Base-by-base conservation (phyloP, 2,113 vertebrate genomes). In the Amblyopsis rosae region DNA sequence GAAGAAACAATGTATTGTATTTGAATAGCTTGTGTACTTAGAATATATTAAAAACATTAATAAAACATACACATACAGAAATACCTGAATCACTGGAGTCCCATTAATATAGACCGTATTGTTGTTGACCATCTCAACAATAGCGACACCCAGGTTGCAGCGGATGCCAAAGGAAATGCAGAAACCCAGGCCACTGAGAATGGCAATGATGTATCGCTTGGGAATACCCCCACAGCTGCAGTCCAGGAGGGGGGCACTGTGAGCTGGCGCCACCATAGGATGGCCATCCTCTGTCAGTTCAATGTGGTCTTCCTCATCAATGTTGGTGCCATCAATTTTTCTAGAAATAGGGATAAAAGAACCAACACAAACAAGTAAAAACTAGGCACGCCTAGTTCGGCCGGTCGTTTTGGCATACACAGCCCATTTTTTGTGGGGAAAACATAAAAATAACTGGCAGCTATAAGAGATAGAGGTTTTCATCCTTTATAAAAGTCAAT, bases 111-210 rank as follows among this genome's bases (percentile, higher is more conserved):
- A 98, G 32, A 98, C 79, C 0, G 98, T 99, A 89, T 87, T 98
- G 63, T 99, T 99, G 91, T 98, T 99, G 78, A 99, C 98, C 98
- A 99, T 99, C 87, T 99, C 95, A 69, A 99, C 98, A 0, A 99
- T 99, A 86, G 98, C 98, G 56, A 99, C 96, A 0, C 98, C 98
- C 17, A 99, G 94, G 80, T 98, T 99, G 81, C 98, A 99, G 6
- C 98, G 91, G 81, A 99, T 99, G 62, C 98, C 96, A 0, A 99
- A 99, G 41, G 98, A 99, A 88, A 99, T 99, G 92, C 98, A 99
- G 83, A 99, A 99, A n/a, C 98, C 98, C 81, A 99, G 90, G 1
- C 97, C 97, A 0, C 96, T 98, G 92, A 99, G 96, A 26, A 99
- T 93, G 82, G 96, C 97, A 0, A 98, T 96, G 88, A 99, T 96